phyloP scores from a whole-genome alignment of 2,888 invertebrate species.

The Sthenelais limicola region DNA sequence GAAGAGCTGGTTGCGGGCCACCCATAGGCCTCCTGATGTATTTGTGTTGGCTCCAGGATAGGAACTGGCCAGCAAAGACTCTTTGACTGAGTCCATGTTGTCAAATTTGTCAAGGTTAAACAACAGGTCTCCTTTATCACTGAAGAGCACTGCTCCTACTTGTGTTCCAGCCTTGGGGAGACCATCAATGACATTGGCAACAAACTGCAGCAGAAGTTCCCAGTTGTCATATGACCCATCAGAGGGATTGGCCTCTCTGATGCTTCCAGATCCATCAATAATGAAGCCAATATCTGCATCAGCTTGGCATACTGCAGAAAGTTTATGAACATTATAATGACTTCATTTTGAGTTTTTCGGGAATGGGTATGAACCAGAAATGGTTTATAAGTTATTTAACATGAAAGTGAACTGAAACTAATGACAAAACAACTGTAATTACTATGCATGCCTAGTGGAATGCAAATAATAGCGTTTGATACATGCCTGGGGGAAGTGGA shows the following conservation, averaged over 20 bases:
- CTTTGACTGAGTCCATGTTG: slow-evolving; percentile 26
- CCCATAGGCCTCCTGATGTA: slow-evolving; percentile 48
- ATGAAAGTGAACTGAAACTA: too few species aligned
- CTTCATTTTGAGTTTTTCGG: too few species aligned
- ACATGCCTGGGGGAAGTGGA: background rate
- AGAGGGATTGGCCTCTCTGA: slow-evolving; percentile 9
- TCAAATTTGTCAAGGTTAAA: slow-evolving; percentile 20
- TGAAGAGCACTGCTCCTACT: slow-evolving; percentile 21
- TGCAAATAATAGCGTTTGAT: too few species aligned
- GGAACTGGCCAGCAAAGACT: slow-evolving; percentile 21
- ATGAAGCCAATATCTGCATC: slow-evolving; percentile 14
- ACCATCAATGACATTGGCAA: slow-evolving; percentile 10
- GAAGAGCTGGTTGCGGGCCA: slow-evolving; percentile 10
- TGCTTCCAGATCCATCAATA: slow-evolving; percentile 29
- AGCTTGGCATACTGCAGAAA: background rate
- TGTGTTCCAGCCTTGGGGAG: slow-evolving; percentile 12
- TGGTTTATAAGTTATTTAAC: too few species aligned
- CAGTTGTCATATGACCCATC: slow-evolving; percentile 23
- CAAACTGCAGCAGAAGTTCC: slow-evolving; percentile 2
- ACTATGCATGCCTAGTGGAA: too few species aligned
- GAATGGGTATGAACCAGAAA: too few species aligned
- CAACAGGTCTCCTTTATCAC: slow-evolving; percentile 4
- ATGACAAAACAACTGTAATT: too few species aligned
- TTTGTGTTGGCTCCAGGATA: slow-evolving; percentile 47
- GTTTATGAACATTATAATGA: too few species aligned